Conservation (phyloP, 1,140 invertebrate genomes). For the Metaphire vulgaris region DNA sequence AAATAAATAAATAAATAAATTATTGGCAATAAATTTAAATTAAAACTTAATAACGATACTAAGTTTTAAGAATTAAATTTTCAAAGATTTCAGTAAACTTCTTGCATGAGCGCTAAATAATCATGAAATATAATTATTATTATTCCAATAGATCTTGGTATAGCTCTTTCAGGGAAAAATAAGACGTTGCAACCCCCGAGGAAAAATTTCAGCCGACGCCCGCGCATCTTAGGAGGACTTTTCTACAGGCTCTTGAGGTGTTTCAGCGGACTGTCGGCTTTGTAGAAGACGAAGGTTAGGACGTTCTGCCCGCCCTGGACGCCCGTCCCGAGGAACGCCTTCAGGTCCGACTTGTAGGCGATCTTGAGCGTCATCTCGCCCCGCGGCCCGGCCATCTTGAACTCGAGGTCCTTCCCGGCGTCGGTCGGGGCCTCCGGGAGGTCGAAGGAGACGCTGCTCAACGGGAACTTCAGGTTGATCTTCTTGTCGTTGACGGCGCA, state of each 20-base stretch:
- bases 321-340: conserved; percentile 28
- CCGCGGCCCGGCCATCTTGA: conserved; percentile 31
- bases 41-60: too few relatives aligned
- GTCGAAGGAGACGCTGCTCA: conserved; percentile 30
- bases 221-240: too few relatives aligned
- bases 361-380: conserved; percentile 30
- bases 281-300: conserved; percentile 32
- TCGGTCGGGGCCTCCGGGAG: conserved; percentile 27
- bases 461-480: conserved; percentile 27
- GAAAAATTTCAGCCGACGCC: too few relatives aligned
- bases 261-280: conserved; percentile 21
- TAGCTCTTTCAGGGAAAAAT: too few relatives aligned
- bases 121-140: too few relatives aligned
- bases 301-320: conserved; percentile 24
- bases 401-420: conserved; percentile 27
- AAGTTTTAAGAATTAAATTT: too few relatives aligned
- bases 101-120: too few relatives aligned
- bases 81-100: too few relatives aligned
- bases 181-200: too few relatives aligned
- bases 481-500: conserved; percentile 29
- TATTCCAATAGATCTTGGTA: too few relatives aligned
- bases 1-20: too few relatives aligned
- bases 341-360: conserved; percentile 29
- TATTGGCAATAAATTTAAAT: too few relatives aligned
- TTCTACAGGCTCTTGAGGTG: conserved; percentile 25